Evolutionary conservation across 2,113 vertebrate species (phyloP).

Genomic region (Vulpes vulpes): DNA sequence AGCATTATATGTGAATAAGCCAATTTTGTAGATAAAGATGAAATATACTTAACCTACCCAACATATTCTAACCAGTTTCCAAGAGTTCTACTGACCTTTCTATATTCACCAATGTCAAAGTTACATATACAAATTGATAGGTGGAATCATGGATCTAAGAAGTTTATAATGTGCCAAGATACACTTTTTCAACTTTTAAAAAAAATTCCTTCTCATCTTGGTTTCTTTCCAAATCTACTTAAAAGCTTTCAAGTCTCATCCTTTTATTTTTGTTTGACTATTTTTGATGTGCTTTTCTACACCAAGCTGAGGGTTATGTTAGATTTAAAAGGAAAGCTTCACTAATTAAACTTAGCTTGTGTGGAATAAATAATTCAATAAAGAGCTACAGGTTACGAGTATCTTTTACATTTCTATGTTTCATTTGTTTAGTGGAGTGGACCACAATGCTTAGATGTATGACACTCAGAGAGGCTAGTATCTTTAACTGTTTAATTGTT

Average conservation of each 20-base stretch:
- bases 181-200: constrained; percentile 26
- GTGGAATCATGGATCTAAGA: not conserved
- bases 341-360: constrained; percentile 47
- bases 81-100: constrained; percentile 8
- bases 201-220: constrained; percentile 40
- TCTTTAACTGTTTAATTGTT: constrained; percentile 39
- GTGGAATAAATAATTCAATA: constrained; percentile 45
- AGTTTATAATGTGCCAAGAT: not conserved
- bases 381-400: constrained; percentile 46
- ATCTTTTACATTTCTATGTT: constrained; percentile 49
- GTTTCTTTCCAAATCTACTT: constrained; percentile 36
- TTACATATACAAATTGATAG: not conserved
- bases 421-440: constrained; percentile 13
- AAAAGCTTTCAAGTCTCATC: constrained; percentile 1
- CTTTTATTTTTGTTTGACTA: constrained; percentile 44
- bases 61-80: constrained; percentile 39
- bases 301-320: not conserved
- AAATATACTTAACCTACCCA: not conserved
- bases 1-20: not conserved
- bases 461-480: constrained; percentile 23
- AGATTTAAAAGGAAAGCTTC: constrained; percentile 44
- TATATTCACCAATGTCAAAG: not conserved
- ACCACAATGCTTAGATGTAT: not conserved
- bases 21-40: constrained; percentile 5
- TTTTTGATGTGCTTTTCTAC: not conserved